A percentile compares a stretch with the other conserved stretches of the same genome.
phyloP scores from a whole-genome alignment of 2,888 invertebrate species.

The Dryobotodes eremita region DNA sequence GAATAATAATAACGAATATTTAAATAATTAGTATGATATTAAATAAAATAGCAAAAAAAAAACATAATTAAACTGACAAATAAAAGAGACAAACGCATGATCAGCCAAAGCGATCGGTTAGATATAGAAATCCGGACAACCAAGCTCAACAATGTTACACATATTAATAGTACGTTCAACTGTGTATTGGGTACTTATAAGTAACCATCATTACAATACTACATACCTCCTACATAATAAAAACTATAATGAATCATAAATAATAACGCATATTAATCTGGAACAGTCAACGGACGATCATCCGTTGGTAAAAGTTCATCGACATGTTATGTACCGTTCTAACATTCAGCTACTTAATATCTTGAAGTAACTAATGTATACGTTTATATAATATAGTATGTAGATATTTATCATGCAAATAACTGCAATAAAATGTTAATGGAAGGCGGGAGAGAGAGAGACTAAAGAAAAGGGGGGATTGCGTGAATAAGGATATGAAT shows the following conservation, averaged over 20 bases:
- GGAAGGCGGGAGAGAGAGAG: no score
- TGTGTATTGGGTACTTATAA: neutral
- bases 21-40: no score
- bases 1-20: no score
- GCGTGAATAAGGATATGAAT: neutral
- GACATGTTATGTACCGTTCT: conserved; percentile 47
- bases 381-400: conserved; percentile 14
- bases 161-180: neutral
- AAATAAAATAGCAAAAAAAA: no score
- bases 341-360: conserved; percentile 30
- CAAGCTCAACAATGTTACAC: neutral
- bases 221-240: neutral
- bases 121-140: neutral
- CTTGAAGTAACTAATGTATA: conserved; percentile 27
- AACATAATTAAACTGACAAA: no score
- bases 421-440: neutral
- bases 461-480: no score
- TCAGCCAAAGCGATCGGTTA: neutral
- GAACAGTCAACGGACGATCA: conserved; percentile 38
- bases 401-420: conserved; percentile 6
- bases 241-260: neutral
- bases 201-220: neutral
- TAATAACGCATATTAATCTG: conserved; percentile 10
- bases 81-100: no score
- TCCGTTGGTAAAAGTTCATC: conserved; percentile 40